Evolutionary conservation across 2,113 vertebrate genomes (phyloP).

Genomic region (Catharus fuscescens): DNA sequence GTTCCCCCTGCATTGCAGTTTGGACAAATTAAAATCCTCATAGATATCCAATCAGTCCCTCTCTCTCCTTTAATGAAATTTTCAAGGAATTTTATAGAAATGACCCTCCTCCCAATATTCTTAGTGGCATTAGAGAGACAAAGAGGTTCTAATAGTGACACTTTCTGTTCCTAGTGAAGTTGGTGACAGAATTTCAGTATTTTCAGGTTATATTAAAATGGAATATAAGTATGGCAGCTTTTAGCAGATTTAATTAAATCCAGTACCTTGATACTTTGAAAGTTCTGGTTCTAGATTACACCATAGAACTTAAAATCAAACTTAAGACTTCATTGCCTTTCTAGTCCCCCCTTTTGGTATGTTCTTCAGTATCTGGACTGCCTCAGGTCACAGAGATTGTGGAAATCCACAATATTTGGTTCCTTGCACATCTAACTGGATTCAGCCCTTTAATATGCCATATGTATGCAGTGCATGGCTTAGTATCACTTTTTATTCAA

Average conservation of each 20-base stretch:
- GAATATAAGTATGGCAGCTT: background rate
- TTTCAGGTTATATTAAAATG: background rate
- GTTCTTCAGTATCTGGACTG: background rate
- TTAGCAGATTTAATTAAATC: background rate
- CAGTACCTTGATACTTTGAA: background rate
- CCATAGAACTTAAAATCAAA: background rate
- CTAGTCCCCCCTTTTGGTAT: background rate
- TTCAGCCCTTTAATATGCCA: background rate
- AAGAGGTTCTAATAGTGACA: background rate
- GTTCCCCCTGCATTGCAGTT: background rate
- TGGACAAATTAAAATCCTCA: background rate
- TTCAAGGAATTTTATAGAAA: background rate
- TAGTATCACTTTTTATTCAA: background rate
- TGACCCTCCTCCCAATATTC: fast-evolving
- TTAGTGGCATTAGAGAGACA: background rate
- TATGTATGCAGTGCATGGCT: background rate
- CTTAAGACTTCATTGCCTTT: background rate
- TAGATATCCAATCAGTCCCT: background rate
- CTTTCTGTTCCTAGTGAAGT: background rate
- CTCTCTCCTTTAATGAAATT: background rate
- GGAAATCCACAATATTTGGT: background rate
- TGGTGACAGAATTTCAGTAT: background rate
- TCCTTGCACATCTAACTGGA: background rate
- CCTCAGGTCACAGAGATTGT: background rate
- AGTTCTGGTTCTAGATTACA: background rate